These are phyloP conservation scores for Philonicus albiceps DNA, from an alignment of 2,888 invertebrate genomes.

Conservation along the genomic window DNA sequence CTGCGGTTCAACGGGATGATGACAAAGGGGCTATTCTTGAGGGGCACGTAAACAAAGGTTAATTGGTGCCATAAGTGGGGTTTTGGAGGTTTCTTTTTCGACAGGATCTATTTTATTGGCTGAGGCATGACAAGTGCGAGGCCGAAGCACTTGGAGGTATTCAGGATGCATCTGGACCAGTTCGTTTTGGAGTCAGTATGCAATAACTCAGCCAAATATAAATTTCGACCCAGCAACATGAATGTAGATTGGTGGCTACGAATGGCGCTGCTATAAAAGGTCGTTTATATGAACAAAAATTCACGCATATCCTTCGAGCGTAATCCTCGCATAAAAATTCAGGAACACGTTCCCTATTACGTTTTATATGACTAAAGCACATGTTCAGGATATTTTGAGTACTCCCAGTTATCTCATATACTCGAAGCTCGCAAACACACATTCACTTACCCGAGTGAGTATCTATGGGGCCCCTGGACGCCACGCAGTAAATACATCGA, in stretches of 20 bases:
- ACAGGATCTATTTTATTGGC: neutral
- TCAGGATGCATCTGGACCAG: neutral
- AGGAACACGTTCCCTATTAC: conserved; percentile 50
- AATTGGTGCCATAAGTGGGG: neutral
- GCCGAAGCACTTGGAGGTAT: neutral
- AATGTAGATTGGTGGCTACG: neutral
- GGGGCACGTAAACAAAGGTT: neutral
- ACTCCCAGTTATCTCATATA: conserved; percentile 45
- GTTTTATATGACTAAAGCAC: conserved; percentile 49
- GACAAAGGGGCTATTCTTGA: neutral
- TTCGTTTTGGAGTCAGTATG: neutral
- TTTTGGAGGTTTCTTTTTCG: neutral
- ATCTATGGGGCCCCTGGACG: neutral
- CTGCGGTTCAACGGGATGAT: neutral
- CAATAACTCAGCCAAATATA: neutral
- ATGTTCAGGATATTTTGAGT: conserved; percentile 49
- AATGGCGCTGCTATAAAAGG: conserved; percentile 26
- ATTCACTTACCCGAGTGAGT: conserved; percentile 16
- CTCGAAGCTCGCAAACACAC: conserved; percentile 35
- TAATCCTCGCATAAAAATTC: conserved; percentile 50
- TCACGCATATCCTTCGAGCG: conserved; percentile 47
- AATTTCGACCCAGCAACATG: neutral
- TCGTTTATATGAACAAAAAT: conserved; percentile 38
- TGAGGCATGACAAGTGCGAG: neutral
- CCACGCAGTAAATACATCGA: conserved; percentile 22